These are phyloP conservation scores for Nesogale talazaci DNA, from an alignment of 2,113 vertebrate species.

Conservation along the genomic window DNA sequence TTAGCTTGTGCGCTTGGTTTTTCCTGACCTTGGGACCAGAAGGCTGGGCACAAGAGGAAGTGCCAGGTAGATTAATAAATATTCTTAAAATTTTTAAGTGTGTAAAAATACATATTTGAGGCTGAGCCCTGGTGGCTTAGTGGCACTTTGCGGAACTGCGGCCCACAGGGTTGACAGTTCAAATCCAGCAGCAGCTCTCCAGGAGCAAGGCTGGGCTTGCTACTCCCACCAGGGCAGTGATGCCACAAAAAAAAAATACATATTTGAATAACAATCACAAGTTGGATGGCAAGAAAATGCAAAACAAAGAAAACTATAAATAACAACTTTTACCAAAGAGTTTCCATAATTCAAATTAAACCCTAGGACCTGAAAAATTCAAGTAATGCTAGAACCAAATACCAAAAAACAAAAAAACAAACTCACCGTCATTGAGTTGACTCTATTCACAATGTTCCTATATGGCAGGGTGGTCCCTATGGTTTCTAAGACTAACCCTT, in stretches of 20 bases:
- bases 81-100: background rate
- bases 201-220: too few relatives aligned
- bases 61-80: constrained; percentile 79
- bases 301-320: background rate
- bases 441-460: too few relatives aligned
- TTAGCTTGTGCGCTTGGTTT: constrained; percentile 80
- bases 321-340: background rate
- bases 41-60: constrained; percentile 81
- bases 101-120: background rate
- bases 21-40: constrained; percentile 81
- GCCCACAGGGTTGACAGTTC: too few relatives aligned
- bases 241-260: too few relatives aligned
- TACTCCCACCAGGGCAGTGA: too few relatives aligned
- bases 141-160: too few relatives aligned
- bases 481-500: too few relatives aligned
- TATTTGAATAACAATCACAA: background rate
- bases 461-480: too few relatives aligned
- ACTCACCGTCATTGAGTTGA: too few relatives aligned
- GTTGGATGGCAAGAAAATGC: background rate
- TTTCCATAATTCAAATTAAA: background rate
- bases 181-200: too few relatives aligned
- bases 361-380: background rate
- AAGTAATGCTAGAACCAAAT: background rate
- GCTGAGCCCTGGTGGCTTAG: too few relatives aligned
- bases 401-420: too few relatives aligned